Evolutionary conservation across 1,140 invertebrate genomes (phyloP).

Genomic region (Achatina immaculata): DNA sequence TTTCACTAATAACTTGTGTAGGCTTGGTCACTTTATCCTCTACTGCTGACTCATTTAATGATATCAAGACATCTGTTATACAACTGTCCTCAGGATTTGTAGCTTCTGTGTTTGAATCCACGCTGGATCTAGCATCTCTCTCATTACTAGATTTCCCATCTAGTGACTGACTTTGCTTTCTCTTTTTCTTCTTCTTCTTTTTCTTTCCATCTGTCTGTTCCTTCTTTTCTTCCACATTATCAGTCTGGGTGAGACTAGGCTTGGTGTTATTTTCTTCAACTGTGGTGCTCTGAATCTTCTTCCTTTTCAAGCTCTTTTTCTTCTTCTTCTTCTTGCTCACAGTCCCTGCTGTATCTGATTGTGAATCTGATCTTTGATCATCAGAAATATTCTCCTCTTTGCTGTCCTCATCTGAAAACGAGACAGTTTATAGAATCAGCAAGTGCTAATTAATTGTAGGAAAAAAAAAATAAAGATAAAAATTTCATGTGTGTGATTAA

Average conservation of each 20-base stretch:
- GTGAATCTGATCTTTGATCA: slow-evolving; percentile 9
- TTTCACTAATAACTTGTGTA: too few species aligned
- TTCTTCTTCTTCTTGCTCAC: slow-evolving; percentile 32
- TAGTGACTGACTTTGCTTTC: neutral
- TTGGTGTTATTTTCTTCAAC: neutral
- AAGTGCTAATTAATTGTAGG: too few species aligned
- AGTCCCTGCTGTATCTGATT: neutral
- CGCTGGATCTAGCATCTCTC: neutral
- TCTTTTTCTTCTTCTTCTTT: slow-evolving; percentile 23
- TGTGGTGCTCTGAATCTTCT: neutral
- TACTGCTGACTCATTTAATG: too few species aligned
- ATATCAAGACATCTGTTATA: too few species aligned
- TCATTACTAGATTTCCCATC: neutral
- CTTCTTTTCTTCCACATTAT: neutral
- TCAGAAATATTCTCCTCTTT: slow-evolving; percentile 14
- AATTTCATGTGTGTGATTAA: too few species aligned
- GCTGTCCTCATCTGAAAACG: slow-evolving; percentile 4
- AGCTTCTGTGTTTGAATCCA: too few species aligned
- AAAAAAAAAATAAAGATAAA: too few species aligned
- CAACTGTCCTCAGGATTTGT: too few species aligned
- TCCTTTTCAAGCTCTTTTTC: slow-evolving; percentile 27
- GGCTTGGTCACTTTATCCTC: too few species aligned
- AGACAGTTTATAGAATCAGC: neutral
- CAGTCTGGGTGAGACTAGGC: neutral
- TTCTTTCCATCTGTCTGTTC: neutral